Percentiles rank a stretch among this genome's conserved stretches.
Conservation (phyloP, 2,888 invertebrate species). For the Eurytoma californica region DNA sequence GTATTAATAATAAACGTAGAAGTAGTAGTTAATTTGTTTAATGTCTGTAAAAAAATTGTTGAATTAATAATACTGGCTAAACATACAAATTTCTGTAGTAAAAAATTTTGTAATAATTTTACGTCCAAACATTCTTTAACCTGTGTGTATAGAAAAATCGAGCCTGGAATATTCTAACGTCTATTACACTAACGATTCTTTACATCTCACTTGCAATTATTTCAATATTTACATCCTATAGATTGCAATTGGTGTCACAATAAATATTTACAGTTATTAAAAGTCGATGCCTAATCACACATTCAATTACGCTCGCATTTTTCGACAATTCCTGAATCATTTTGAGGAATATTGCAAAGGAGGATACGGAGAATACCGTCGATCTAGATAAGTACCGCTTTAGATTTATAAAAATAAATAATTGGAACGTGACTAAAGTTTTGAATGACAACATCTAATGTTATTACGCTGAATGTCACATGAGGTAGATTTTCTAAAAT, state of each 20-base stretch:
- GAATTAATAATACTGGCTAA: no score
- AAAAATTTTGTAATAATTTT: not conserved
- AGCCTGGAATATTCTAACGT: slow-evolving; percentile 14
- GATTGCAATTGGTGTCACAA: slow-evolving; percentile 40
- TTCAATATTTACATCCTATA: slow-evolving; percentile 54
- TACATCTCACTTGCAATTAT: slow-evolving; percentile 26
- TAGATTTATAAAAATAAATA: slow-evolving; percentile 15
- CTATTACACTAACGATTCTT: slow-evolving; percentile 12
- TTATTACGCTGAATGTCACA: no score
- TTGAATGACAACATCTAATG: no score
- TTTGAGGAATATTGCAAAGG: slow-evolving; percentile 15
- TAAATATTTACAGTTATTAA: slow-evolving; percentile 56
- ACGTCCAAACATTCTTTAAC: not conserved
- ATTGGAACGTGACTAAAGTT: no score
- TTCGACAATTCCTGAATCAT: slow-evolving; percentile 4
- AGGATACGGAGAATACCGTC: slow-evolving; percentile 20
- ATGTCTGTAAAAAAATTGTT: no score
- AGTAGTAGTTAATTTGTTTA: no score
- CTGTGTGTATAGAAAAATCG: not conserved
- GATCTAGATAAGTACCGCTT: slow-evolving; percentile 37
- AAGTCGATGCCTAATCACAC: slow-evolving; percentile 50
- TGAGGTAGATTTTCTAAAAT: no score
- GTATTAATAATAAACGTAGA: not conserved
- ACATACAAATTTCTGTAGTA: not conserved
- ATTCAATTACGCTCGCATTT: slow-evolving; percentile 34